These are phyloP conservation scores for Fragum whitleyi DNA, from an alignment of 2,888 invertebrate species.

Conservation along the genomic window DNA sequence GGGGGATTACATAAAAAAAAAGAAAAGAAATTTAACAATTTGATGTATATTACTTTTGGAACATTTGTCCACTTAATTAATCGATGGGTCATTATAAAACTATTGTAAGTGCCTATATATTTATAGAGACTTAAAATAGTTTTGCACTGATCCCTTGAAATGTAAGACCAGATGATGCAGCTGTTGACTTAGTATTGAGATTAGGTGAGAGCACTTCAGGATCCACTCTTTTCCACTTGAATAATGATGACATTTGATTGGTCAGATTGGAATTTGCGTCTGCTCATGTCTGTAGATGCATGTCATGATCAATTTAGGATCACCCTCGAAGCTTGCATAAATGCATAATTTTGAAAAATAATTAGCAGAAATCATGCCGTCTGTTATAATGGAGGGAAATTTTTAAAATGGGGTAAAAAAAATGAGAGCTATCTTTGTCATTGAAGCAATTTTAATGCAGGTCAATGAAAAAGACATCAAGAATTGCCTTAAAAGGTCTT, in stretches of 20 bases:
- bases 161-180: slow-evolving; percentile 1
- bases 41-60: no score
- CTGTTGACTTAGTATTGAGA: slow-evolving; percentile 1
- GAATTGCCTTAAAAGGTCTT: slow-evolving; percentile 5
- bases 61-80: no score
- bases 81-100: no score
- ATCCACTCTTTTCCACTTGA: slow-evolving; percentile 17
- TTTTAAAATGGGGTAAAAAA: neutral
- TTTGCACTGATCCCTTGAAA: no score
- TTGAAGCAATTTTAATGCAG: slow-evolving; percentile 2
- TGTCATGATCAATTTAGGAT: slow-evolving; percentile 13
- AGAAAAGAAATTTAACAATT: no score
- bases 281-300: slow-evolving; percentile 10
- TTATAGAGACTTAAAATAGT: no score
- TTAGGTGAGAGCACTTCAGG: neutral
- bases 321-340: slow-evolving; percentile 19
- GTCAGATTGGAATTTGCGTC: slow-evolving; percentile 22
- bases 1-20: no score
- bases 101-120: no score
- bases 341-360: slow-evolving; percentile 28
- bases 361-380: slow-evolving; percentile 17
- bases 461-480: slow-evolving; percentile 18
- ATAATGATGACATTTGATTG: slow-evolving; percentile 26
- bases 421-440: neutral
- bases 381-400: neutral